phyloP scores from a whole-genome alignment of 2,113 vertebrate genomes.

The Falcunculus frontatus region DNA sequence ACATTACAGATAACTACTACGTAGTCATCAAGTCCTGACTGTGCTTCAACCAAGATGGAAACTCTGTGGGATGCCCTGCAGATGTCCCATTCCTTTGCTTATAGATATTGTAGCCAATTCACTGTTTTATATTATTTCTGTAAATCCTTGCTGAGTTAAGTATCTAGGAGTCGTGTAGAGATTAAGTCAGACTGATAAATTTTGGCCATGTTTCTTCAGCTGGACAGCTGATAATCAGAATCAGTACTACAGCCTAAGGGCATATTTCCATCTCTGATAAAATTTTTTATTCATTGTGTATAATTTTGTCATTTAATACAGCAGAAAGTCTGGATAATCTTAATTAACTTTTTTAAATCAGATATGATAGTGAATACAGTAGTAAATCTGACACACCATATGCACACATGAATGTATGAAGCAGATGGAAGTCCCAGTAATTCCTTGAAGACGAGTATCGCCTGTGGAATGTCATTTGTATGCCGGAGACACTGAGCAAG shows the following conservation, averaged over 20 bases:
- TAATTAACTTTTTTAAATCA: background rate
- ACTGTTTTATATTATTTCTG: background rate
- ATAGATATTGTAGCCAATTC: background rate
- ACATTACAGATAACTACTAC: background rate
- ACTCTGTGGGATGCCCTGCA: background rate
- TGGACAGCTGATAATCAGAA: background rate
- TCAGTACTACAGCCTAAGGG: background rate
- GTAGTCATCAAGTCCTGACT: background rate
- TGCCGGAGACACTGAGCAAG: background rate
- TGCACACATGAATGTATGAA: accelerated
- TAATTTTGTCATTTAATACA: background rate
- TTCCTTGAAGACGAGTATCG: background rate
- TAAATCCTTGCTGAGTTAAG: background rate
- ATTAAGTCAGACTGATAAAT: background rate
- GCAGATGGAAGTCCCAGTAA: background rate
- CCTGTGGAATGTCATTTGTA: background rate
- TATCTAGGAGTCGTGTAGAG: background rate
- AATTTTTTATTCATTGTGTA: background rate
- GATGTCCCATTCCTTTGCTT: background rate
- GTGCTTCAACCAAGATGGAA: background rate
- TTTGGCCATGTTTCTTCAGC: background rate
- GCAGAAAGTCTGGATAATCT: background rate
- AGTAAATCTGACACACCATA: background rate
- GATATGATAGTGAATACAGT: background rate
- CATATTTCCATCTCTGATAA: background rate